Evolutionary conservation across 2,888 invertebrate species (phyloP).

Genomic region (Oxystoma pomonae): DNA sequence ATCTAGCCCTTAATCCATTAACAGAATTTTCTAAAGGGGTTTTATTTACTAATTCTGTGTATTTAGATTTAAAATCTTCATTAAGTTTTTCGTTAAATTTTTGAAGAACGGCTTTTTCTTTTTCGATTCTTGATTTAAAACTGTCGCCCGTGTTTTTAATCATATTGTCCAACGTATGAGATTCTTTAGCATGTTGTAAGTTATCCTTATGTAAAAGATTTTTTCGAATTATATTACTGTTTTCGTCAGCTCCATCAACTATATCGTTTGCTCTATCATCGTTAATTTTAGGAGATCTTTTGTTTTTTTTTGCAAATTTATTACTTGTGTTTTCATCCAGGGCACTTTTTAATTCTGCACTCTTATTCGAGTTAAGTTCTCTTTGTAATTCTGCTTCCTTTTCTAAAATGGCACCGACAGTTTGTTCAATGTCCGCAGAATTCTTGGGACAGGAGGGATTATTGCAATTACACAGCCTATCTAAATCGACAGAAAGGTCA

Average conservation of each 20-base stretch:
- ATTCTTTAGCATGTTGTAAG: not conserved
- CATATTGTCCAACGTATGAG: not conserved
- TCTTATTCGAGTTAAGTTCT: slow-evolving; percentile 9
- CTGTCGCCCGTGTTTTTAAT: not conserved
- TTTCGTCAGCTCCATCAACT: too few species aligned
- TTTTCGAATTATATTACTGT: too few species aligned
- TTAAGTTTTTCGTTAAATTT: not conserved
- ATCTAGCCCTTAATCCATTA: slow-evolving; percentile 6
- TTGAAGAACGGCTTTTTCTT: not conserved
- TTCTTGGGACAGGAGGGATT: slow-evolving; percentile 33
- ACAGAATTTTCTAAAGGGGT: not conserved
- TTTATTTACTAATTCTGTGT: not conserved
- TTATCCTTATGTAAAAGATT: not conserved
- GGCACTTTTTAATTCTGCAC: not conserved
- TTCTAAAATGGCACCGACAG: slow-evolving; percentile 31
- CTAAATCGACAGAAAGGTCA: slow-evolving; percentile 42
- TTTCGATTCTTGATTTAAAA: not conserved
- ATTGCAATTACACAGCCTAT: slow-evolving; percentile 41
- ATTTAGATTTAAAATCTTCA: slow-evolving; percentile 5
- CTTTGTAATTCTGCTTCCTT: slow-evolving; percentile 31
- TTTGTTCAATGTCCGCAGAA: slow-evolving; percentile 28
- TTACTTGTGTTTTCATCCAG: not conserved
- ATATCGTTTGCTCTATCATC: too few species aligned
- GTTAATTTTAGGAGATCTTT: not conserved
- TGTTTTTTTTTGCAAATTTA: not conserved